Base-by-base conservation (phyloP, 1,140 invertebrate genomes). In the Anastatus disparis region DNA sequence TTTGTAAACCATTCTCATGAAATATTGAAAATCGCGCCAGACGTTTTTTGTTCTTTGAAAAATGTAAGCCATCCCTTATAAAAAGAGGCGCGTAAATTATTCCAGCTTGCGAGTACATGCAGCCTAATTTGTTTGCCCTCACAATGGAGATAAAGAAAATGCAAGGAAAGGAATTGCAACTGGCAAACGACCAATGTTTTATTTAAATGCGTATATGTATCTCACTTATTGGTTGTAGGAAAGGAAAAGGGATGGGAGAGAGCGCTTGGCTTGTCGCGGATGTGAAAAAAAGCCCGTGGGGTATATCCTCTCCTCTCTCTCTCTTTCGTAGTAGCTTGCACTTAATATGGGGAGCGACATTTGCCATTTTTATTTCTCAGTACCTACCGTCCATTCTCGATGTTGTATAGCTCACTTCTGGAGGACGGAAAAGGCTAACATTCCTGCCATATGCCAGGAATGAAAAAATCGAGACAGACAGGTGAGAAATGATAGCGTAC, bases 151-250 rank as follows among this genome's bases (percentile, higher is more conserved):
- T 13, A 44, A 44, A 38, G 62, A 27, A 29, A 38, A 20, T 65
- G 52, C 31, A 64, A 58, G 70, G 46, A 38, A 24, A 53, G 8
- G 38, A 46, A 56, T 56, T 58, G 69, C 69, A 65, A 24, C 13
- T 12, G 20, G 1, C 2, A 35, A 6, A 35, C 10, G 56, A 20
- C 59, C 71, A 48, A 75, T 75, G 68, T 73, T 75, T 75, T 73
- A 76, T 76, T 76, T 73, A 76, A 76, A 76, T 75, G 70, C 67
- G 68, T 48, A 68, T 26, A 70, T 42, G 61, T 55, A 56, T 63
- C 61, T 59, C 27, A n/a, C 46, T 44, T 27, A 17, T 27, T 38
- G 31, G 27, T 27, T 56, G 56, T 13, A 3, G 31, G n/a, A n/a
- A n/a, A n/a, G n/a, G n/a, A n/a, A n/a, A n/a, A n/a, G n/a, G n/a